Conservation (phyloP, 2,888 invertebrate genomes). For the Itoplectis maculator region DNA sequence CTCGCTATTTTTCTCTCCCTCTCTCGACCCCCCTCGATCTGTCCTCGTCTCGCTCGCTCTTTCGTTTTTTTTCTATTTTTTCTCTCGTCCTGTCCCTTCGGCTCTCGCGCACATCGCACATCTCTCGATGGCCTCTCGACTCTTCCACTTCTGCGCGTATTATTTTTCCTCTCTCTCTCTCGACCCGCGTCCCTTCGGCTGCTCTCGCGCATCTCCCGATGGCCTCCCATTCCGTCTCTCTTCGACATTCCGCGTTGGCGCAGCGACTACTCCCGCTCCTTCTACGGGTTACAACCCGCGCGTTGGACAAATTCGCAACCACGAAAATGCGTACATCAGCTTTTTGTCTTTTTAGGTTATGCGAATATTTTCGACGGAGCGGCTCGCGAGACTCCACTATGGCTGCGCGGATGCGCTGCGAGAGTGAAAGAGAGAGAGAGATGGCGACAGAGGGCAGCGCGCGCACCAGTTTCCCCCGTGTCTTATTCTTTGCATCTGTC, state of each 20-base stretch:
- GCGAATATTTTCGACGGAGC: not conserved
- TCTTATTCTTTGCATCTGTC: conserved; percentile 45
- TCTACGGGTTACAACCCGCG: too few species aligned
- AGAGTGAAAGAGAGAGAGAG: not conserved
- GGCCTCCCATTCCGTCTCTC: too few species aligned
- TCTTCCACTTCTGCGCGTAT: too few species aligned
- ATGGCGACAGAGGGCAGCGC: not conserved
- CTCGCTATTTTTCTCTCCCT: conserved; percentile 26
- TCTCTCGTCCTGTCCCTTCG: not conserved
- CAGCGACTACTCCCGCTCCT: too few species aligned
- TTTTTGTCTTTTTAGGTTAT: not conserved
- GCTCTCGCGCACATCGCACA: too few species aligned
- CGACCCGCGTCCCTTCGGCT: not conserved
- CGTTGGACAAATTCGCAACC: too few species aligned
- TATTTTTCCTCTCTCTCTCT: not conserved
- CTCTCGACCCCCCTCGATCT: conserved; percentile 41
- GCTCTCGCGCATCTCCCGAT: too few species aligned
- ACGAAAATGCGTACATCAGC: too few species aligned
- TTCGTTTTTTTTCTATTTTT: not conserved
- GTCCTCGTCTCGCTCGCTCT: conserved; percentile 42
- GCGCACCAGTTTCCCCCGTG: conserved; percentile 13
- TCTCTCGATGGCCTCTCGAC: not conserved
- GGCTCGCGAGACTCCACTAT: too few species aligned
- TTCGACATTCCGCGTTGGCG: too few species aligned
- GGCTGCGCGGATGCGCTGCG: too few species aligned